A percentile compares a stretch with the other conserved stretches of the same genome.
phyloP scores from a whole-genome alignment of 1,140 invertebrate genomes.

The Probaryconus sp. region DNA sequence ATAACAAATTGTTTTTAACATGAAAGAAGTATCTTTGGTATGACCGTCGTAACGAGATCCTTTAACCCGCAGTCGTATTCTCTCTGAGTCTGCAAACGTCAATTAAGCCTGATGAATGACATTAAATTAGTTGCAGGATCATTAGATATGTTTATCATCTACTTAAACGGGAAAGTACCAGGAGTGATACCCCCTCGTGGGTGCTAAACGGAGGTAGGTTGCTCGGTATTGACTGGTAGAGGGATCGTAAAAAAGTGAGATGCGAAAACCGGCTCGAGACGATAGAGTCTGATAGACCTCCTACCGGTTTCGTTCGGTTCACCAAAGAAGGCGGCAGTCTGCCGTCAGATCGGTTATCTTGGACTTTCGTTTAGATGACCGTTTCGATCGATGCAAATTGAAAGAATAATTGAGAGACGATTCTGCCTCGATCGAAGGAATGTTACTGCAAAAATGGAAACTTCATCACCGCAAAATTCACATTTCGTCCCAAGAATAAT shows the following conservation, averaged over 20 bases:
- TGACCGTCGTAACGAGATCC: conserved; percentile 28
- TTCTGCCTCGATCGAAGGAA: conserved; percentile 30
- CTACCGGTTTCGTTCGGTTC: conserved; percentile 72
- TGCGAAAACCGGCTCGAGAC: conserved; percentile 73
- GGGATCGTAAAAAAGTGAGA: conserved; percentile 66
- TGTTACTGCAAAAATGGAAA: conserved; percentile 17
- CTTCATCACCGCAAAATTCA: conserved; percentile 19
- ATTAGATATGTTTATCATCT: conserved; percentile 62
- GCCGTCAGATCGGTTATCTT: conserved; percentile 62
- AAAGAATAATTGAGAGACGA: conserved; percentile 56
- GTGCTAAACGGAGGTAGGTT: conserved; percentile 59
- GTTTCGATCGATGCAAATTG: conserved; percentile 62
- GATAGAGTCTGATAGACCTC: conserved; percentile 72
- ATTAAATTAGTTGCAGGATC: conserved; percentile 58
- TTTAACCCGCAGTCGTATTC: conserved; percentile 38
- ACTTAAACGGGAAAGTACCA: conserved; percentile 56
- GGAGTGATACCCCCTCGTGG: conserved; percentile 54
- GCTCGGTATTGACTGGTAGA: conserved; percentile 52
- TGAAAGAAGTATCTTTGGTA: conserved; percentile 25
- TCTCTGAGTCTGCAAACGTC: conserved; percentile 45
- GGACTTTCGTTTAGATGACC: conserved; percentile 64
- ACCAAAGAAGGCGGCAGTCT: conserved; percentile 62
- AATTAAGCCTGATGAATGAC: conserved; percentile 60
- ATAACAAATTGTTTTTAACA: conserved; percentile 34
- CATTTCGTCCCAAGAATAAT: background rate